phyloP scores from a whole-genome alignment of 2,113 vertebrate genomes.

The Phainopepla nitens region DNA sequence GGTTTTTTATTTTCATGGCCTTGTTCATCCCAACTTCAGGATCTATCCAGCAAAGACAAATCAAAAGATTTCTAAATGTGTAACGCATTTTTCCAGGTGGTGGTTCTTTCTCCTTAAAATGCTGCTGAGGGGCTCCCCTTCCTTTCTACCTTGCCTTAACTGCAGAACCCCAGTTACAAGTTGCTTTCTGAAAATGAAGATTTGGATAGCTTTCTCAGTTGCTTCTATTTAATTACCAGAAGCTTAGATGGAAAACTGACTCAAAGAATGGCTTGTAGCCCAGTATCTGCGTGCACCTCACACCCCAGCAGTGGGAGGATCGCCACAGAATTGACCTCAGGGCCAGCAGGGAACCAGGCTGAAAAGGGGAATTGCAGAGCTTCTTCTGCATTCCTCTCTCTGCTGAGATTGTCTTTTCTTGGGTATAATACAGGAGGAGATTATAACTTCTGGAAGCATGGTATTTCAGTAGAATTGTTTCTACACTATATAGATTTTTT shows the following conservation, averaged over 20 bases:
- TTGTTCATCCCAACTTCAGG: not conserved
- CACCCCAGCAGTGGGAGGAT: not conserved
- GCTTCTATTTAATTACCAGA: not conserved
- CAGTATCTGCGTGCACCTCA: rapidly evolving
- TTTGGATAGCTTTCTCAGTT: not conserved
- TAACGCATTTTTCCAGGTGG: not conserved
- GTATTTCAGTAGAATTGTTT: not conserved
- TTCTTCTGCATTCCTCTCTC: not conserved
- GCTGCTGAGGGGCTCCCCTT: not conserved
- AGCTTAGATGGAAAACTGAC: not conserved
- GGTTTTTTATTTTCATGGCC: not conserved
- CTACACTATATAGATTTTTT: not conserved
- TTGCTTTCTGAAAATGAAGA: not conserved
- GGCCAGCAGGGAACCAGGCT: not conserved
- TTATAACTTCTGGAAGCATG: not conserved
- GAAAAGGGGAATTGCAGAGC: not conserved
- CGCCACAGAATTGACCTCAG: not conserved
- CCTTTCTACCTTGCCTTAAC: not conserved
- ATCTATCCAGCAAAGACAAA: not conserved
- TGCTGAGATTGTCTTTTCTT: not conserved
- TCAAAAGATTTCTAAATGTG: not conserved
- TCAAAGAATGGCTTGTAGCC: not conserved
- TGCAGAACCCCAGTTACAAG: not conserved
- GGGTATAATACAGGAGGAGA: not conserved
- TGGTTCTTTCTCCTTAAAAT: not conserved